phyloP scores from a whole-genome alignment of 2,797 vertebrate species.

The Rhadinocentrus ornatus region DNA sequence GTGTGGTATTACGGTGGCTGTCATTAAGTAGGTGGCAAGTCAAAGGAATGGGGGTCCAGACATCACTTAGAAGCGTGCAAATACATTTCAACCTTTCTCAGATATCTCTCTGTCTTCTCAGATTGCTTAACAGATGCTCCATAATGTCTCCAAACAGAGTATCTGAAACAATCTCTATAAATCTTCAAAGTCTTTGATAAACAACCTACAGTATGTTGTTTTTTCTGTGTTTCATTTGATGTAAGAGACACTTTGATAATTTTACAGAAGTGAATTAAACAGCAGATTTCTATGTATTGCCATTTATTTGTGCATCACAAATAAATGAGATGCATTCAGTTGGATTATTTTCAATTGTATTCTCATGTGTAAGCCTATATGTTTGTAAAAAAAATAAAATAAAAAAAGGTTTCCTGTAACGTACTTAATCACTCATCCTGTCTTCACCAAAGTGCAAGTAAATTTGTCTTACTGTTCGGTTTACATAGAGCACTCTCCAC shows the following conservation, averaged over 20 bases:
- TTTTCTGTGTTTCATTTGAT: neutral
- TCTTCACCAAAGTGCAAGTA: slow-evolving; percentile 22
- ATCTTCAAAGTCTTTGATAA: slow-evolving; percentile 41
- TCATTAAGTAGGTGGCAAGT: slow-evolving; percentile 31
- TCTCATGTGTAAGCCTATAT: neutral
- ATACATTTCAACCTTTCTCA: slow-evolving; percentile 49
- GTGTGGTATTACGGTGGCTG: slow-evolving; percentile 42
- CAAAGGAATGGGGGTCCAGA: slow-evolving; percentile 25
- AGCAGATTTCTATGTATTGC: neutral
- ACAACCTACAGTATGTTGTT: neutral
- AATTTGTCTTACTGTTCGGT: slow-evolving; percentile 54
- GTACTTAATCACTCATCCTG: slow-evolving; percentile 41
- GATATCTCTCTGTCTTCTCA: slow-evolving; percentile 39
- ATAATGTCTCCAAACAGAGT: slow-evolving; percentile 29
- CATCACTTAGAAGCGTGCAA: slow-evolving; percentile 40
- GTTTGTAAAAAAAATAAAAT: neutral
- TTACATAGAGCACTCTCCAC: slow-evolving; percentile 48
- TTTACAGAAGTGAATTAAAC: neutral
- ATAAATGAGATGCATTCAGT: neutral
- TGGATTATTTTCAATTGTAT: slow-evolving; percentile 3
- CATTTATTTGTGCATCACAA: neutral
- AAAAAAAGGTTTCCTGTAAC: neutral
- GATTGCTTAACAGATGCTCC: slow-evolving; percentile 56
- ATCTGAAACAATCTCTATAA: slow-evolving; percentile 32
- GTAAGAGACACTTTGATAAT: neutral